Evolutionary conservation across 2,113 vertebrate genomes (phyloP).

Genomic region (Arenaria interpres): DNA sequence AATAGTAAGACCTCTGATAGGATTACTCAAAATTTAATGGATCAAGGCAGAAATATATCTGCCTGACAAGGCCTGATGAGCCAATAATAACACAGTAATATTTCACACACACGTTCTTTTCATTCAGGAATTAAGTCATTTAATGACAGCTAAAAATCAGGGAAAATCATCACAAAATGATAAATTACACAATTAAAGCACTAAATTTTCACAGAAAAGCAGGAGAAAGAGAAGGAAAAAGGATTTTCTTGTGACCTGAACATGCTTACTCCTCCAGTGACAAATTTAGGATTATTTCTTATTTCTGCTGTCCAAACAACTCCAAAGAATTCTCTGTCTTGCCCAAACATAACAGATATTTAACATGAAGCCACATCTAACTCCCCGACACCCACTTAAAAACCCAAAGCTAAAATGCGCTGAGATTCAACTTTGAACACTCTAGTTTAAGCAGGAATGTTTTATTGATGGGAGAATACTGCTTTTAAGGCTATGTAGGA

Average conservation of each 20-base stretch:
- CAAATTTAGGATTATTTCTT: not conserved
- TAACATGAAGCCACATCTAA: not conserved
- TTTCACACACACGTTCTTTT: slow-evolving; percentile 5
- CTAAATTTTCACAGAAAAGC: not conserved
- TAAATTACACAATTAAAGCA: not conserved
- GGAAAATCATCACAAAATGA: slow-evolving; percentile 41
- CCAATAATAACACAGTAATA: not conserved
- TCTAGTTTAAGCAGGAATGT: not conserved
- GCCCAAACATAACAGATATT: not conserved
- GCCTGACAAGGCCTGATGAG: not conserved
- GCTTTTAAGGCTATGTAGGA: not conserved
- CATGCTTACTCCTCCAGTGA: not conserved
- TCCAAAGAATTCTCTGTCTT: not conserved
- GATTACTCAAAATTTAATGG: not conserved
- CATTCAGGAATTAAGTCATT: not conserved
- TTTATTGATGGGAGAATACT: not conserved
- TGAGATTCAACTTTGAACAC: not conserved
- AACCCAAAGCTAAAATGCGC: not conserved
- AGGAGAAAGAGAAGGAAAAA: not conserved
- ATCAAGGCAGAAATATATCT: slow-evolving; percentile 6
- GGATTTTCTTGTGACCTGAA: not conserved
- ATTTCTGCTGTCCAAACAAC: not conserved
- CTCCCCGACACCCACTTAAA: not conserved
- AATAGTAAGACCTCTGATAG: not conserved
- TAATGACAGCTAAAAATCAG: slow-evolving; percentile 36